Evolutionary conservation across 2,113 vertebrate species (phyloP), one percentile per base, ranked within the genome.

Genomic region (Pyxicephalus adspersus): DNA sequence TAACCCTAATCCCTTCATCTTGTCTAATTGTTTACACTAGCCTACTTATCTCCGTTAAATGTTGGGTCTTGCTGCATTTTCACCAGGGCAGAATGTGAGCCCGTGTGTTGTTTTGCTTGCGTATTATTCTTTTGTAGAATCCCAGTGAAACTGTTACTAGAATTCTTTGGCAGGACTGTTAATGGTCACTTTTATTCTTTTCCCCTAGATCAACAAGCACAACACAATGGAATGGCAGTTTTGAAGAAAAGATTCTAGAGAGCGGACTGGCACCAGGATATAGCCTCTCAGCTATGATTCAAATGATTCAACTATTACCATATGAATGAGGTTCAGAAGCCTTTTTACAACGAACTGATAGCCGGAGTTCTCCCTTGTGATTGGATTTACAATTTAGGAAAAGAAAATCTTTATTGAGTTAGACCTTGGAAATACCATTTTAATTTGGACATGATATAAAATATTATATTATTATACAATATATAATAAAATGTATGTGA

Each of bases 321-420:
- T 81, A 81, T 81, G 68, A 81, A 81, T 81, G 68, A 17, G 28
- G 64, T 64, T 81, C 50, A 81, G 60, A 73, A 64, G 60, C 70
- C 45, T 73, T 64, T 81, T 81, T 81, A 60, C 60, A 81, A 74
- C 65, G 60, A 73, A 81, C 73, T 81, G 23, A 55, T 64, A 73
- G 68, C 45, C 60, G 57, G 60, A 70, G 70, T 74, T 81, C 60
- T 81, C 61, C 29, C 50, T 81, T 63, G 60, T 73, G 25, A 26
- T 58, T 73, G 60, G 68, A 72, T 68, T 57, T 45, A 54, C 68
- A 65, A 73, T 81, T 13, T 45, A 45, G 65, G 68, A 65, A 65
- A 73, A 73, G 25, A 50, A 74, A 55, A 64, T 65, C 60, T n/a
- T 52, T 73, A 34, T 81, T 60, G 79, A 26, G 65, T 55, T 55